These are phyloP conservation scores for Phengaris arion DNA, from an alignment of 2,888 invertebrate genomes.

Conservation along the genomic window DNA sequence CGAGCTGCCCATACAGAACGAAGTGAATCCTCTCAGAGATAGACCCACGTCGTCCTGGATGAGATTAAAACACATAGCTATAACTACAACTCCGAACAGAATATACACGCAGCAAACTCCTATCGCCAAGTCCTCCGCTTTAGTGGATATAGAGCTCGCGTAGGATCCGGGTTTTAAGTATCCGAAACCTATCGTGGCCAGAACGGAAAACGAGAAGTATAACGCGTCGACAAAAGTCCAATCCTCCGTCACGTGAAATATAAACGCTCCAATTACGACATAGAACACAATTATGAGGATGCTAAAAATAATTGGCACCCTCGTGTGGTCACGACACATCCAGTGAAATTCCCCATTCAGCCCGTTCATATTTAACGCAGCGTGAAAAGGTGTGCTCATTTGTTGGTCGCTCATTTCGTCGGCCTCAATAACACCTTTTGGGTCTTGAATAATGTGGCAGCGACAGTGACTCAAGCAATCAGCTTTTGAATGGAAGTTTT, in stretches of 20 bases:
- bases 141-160: slow-evolving; percentile 57
- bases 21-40: slow-evolving; percentile 47
- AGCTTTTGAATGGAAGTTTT: slow-evolving; percentile 51
- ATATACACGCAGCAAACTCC: slow-evolving; percentile 90
- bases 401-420: slow-evolving; percentile 35
- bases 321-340: slow-evolving; percentile 80
- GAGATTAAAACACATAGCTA: slow-evolving; percentile 92
- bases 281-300: slow-evolving; percentile 91
- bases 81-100: slow-evolving; percentile 89
- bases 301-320: slow-evolving; percentile 93
- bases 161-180: slow-evolving; percentile 83
- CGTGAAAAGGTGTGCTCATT: slow-evolving; percentile 65
- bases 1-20: slow-evolving; percentile 52
- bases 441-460: slow-evolving; percentile 33
- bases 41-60: slow-evolving; percentile 86
- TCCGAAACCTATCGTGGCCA: slow-evolving; percentile 91
- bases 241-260: slow-evolving; percentile 93
- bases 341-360: slow-evolving; percentile 61
- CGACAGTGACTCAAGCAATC: slow-evolving; percentile 50
- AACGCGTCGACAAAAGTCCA: slow-evolving; percentile 95
- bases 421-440: neutral
- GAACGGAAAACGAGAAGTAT: slow-evolving; percentile 88
- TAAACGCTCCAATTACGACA: slow-evolving; percentile 91
- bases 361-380: slow-evolving; percentile 66
- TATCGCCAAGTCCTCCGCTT: slow-evolving; percentile 82